These are phyloP conservation scores for Pomacea maculata DNA, from an alignment of 1,140 invertebrate genomes.

Conservation along the genomic window DNA sequence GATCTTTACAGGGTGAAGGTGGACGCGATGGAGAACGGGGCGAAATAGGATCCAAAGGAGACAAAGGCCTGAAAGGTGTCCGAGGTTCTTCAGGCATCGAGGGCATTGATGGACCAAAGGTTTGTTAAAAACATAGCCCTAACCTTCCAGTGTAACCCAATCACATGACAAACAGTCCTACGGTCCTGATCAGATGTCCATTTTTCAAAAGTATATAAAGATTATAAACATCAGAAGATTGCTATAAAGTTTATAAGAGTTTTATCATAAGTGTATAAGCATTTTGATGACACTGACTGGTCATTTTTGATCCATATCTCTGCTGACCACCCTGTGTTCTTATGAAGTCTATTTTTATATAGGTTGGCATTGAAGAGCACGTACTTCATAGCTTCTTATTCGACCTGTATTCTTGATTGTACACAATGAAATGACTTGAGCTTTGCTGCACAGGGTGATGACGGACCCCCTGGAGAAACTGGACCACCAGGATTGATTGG, in stretches of 20 bases:
- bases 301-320: not conserved
- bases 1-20: constrained; percentile 54
- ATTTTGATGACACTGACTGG: no score
- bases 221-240: not conserved
- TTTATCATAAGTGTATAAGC: not conserved
- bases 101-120: constrained; percentile 81
- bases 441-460: constrained; percentile 59
- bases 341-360: not conserved
- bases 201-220: no score
- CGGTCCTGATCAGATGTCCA: no score
- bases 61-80: constrained; percentile 75
- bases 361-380: not conserved
- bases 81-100: constrained; percentile 77
- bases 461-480: constrained; percentile 80
- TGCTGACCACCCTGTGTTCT: not conserved
- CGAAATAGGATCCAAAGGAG: constrained; percentile 79
- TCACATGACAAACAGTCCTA: no score
- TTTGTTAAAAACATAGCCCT: not conserved
- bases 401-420: not conserved
- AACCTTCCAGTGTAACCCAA: no score
- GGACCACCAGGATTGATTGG: constrained; percentile 74
- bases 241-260: not conserved
- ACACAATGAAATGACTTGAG: not conserved
- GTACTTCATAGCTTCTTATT: not conserved
- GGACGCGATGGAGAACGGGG: constrained; percentile 82